Base-by-base conservation (phyloP, 2,113 vertebrate genomes). In the Brachionichthys hirsutus region DNA sequence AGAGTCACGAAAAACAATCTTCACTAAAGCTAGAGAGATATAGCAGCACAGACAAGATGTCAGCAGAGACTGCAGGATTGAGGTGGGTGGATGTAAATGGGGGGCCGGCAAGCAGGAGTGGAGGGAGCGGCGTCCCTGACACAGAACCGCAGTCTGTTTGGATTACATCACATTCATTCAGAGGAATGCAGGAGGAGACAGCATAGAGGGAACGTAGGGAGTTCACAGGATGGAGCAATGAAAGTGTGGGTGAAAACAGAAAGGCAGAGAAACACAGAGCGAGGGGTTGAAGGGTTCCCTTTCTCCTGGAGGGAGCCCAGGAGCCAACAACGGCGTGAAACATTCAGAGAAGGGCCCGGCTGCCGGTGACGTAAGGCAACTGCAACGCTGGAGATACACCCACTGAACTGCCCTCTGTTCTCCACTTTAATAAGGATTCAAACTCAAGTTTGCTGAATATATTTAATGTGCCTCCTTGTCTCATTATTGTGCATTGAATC, bases 151-250 rank as follows among this genome's bases (percentile, higher is more conserved):
- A 77, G 76, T 87, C 65, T 70, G 65, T 82, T 85, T 75, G 67
- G 68, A 85, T 89, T 80, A 84, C 75, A 85, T 88, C 77, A 84
- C 82, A 85, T 77, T 52, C 67, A 86, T 85, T 19, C 22, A 64
- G 41, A 43, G 61, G 54, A 22, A 43, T 62, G 49, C 44, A 59
- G 49, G 54, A 38, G 62, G 44, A 30, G 42, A 54, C 15, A 63
- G 76, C n/a, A 8, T 8, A 2, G 24, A 30, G 24, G 24, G 19
- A 55, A 62, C 52, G 70, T 35, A 16, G 36, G 78, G 54, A 64
- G 34, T 42, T 18, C 12, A 62, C 50, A 50, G 65, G 49, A 54
- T 52, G 30, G 34, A 38, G 56, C 62, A 67, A 68, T 9, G 8
- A 62, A 59, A 62, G 38, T 35, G 47, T 19, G 50, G 17, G 44